phyloP scores from a whole-genome alignment of 2,888 invertebrate species.

The Drosophila neutralis region DNA sequence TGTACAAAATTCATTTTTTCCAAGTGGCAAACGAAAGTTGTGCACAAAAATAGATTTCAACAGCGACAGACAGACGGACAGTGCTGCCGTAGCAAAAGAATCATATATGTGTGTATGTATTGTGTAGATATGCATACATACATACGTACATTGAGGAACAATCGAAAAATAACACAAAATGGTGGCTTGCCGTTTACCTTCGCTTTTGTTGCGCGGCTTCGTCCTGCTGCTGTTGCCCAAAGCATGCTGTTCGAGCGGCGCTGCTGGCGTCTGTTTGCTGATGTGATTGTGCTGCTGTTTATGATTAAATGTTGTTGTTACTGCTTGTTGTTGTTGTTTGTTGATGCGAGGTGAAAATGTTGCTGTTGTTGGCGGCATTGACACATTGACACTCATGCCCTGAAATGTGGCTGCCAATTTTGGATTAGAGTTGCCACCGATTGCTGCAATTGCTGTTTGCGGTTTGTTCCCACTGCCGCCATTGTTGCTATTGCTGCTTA shows the following conservation, averaged over 20 bases:
- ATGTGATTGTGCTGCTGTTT: conserved; percentile 12
- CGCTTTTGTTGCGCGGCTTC: conserved; percentile 73
- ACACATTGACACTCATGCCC: conserved; percentile 41
- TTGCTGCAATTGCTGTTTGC: conserved; percentile 8
- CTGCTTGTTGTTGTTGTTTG: conserved; percentile 14
- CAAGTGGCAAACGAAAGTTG: conserved; percentile 26
- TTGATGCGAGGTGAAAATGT: conserved; percentile 20
- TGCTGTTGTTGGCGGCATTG: conserved; percentile 14
- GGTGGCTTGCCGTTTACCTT: conserved; percentile 71
- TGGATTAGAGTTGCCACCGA: conserved; percentile 45
- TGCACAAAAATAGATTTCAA: conserved; percentile 58
- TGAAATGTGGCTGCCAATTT: conserved; percentile 47
- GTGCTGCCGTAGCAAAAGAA: conserved; percentile 5
- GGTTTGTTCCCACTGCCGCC: neutral
- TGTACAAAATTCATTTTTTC: conserved; percentile 2
- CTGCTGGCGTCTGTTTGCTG: conserved; percentile 8
- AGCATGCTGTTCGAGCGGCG: conserved; percentile 16
- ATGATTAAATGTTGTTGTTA: conserved; percentile 6
- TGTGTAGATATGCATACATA: neutral
- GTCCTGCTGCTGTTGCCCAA: conserved; percentile 36
- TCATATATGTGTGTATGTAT: neutral
- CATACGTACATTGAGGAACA: conserved; percentile 7
- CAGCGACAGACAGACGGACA: conserved; percentile 14
- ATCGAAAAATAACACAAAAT: conserved; percentile 32
- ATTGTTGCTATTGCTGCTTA: neutral